Conservation (phyloP, 2,888 invertebrate genomes). For the Artemia sinica region DNA sequence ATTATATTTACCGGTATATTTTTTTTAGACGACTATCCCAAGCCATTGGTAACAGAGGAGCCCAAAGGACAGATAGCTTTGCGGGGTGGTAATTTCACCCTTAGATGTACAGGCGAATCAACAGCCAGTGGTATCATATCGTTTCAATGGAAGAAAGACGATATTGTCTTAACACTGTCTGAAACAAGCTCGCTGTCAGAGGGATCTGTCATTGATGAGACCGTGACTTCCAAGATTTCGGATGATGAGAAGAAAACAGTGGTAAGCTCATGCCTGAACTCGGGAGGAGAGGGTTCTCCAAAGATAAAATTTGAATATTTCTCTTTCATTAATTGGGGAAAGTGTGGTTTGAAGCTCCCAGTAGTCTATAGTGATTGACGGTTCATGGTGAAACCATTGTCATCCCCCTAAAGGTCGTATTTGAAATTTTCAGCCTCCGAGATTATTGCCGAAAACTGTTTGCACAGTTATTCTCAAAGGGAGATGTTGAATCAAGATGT, state of each 20-base stretch:
- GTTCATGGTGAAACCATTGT: too few species aligned
- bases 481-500: too few species aligned
- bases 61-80: conserved; percentile 66
- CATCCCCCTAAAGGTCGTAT: too few species aligned
- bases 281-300: too few species aligned
- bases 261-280: background rate
- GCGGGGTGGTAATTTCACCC: conserved; percentile 63
- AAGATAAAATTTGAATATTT: too few species aligned
- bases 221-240: conserved; percentile 16
- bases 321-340: too few species aligned
- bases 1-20: background rate
- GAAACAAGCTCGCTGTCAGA: conserved; percentile 14
- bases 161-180: conserved; percentile 36
- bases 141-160: conserved; percentile 77
- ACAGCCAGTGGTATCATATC: conserved; percentile 53
- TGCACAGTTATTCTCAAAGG: too few species aligned
- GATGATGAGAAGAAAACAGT: conserved; percentile 18
- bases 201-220: conserved; percentile 20
- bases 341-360: too few species aligned
- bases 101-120: conserved; percentile 65
- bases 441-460: too few species aligned
- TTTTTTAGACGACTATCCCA: conserved; percentile 52
- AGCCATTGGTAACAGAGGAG: conserved; percentile 63
- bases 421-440: too few species aligned
- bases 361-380: too few species aligned